Percentiles rank a stretch among this genome's conserved stretches.
These are phyloP conservation scores for Liasis olivaceus DNA, from an alignment of 2,797 vertebrate species.

Conservation along the genomic window DNA sequence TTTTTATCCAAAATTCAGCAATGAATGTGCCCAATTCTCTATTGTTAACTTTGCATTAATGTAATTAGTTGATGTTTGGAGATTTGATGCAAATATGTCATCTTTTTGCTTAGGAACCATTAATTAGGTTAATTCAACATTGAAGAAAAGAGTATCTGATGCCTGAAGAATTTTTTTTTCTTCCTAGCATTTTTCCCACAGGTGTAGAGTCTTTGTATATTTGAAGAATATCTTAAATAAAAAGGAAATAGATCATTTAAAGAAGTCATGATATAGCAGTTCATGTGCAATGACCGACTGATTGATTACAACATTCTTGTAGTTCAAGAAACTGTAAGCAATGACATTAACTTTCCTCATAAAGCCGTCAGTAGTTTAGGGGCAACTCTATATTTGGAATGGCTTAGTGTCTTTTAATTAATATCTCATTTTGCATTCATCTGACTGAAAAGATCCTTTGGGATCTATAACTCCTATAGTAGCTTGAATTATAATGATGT, in stretches of 20 bases:
- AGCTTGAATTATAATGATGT: slow-evolving; percentile 47
- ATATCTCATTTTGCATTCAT: slow-evolving; percentile 14
- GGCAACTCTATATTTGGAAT: slow-evolving; percentile 31
- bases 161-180: not conserved
- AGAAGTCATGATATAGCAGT: slow-evolving; percentile 3
- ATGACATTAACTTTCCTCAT: not conserved
- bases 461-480: slow-evolving; percentile 48
- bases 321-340: slow-evolving; percentile 30
- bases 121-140: not conserved
- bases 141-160: not conserved
- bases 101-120: not conserved
- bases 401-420: slow-evolving; percentile 39
- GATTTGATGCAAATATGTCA: not conserved
- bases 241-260: not conserved
- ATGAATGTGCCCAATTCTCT: not conserved
- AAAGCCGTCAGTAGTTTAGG: slow-evolving; percentile 22
- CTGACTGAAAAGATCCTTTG: slow-evolving; percentile 48
- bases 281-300: slow-evolving; percentile 16
- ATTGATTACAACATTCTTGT: slow-evolving; percentile 18
- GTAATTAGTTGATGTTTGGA: not conserved
- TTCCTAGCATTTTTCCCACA: too few relatives aligned
- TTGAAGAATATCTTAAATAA: slow-evolving; percentile 20
- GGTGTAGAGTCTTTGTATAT: not conserved
- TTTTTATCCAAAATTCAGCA: not conserved
- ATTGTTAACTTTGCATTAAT: not conserved